Base-by-base conservation (phyloP, 1,140 invertebrate genomes). In the Tenebrio molitor region DNA sequence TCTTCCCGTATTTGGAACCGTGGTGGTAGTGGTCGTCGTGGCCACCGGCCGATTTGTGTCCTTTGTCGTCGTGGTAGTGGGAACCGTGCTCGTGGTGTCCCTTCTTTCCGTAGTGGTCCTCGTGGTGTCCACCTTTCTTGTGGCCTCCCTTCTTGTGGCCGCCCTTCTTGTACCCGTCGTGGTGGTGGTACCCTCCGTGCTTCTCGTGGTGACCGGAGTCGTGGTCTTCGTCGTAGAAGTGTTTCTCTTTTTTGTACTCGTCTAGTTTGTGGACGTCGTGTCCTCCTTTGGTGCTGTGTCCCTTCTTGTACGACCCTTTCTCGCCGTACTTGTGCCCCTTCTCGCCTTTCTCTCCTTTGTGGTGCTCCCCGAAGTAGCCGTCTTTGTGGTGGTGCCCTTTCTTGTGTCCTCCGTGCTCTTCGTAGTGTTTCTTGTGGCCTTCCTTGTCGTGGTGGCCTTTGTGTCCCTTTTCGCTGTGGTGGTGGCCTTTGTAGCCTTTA, bases 191-290 rank as follows among this genome's bases (percentile, higher is more conserved):
- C 0, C 84, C 84, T 23, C 88, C 88, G 63, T 88, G 85, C 74
- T 90, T 90, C 74, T 88, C 85, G 74, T 90, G 88, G 71, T 88
- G 87, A 36, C 88, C 89, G 70, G 84, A 85, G 73, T 89, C 87
- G 79, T 89, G 88, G 76, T 89, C 86, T 80, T 89, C 88, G 75
- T 89, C 88, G 82, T 88, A 89, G 84, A 89, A 90, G 78, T 91
- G 88, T 69, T 91, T 90, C 68, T 91, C 87, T 77, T 91, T 92
- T 77, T 91, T 90, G 81, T 85, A 91, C 77, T 91, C 90, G 81
- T 92, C 90, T 66, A 90, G 80, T 75, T 92, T 91, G 78, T 91
- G 89, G 1, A 91, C 85, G 73, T 91, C 89, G 78, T 91, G 90
- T 72, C 88, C 88, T 17, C 88, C 88, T 74, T 89, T 88, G 62